These are phyloP conservation scores for Bombylius major DNA, from an alignment of 2,888 invertebrate species.

Conservation along the genomic window DNA sequence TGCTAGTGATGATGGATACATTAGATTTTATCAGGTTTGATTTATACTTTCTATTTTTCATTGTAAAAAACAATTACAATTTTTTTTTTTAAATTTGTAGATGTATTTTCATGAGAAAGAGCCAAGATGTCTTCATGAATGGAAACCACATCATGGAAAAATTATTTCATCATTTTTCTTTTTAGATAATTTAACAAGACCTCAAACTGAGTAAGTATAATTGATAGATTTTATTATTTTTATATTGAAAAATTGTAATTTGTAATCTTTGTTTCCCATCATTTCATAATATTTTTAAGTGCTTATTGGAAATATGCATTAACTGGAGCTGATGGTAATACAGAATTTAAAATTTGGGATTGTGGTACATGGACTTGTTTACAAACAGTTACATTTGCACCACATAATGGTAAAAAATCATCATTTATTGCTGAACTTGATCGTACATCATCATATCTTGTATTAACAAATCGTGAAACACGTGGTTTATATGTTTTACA, in stretches of 20 bases:
- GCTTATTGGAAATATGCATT: constrained; percentile 94
- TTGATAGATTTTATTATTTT: background rate
- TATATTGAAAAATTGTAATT: background rate
- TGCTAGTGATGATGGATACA: constrained; percentile 74
- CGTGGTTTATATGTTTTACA: constrained; percentile 74
- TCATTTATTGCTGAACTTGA: constrained; percentile 57
- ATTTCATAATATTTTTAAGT: constrained; percentile 21
- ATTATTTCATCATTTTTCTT: constrained; percentile 84
- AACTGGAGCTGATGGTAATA: constrained; percentile 81
- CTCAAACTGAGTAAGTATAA: constrained; percentile 58
- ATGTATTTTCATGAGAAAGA: constrained; percentile 58
- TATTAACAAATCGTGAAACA: constrained; percentile 78
- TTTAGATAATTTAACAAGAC: constrained; percentile 79
- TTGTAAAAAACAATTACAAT: background rate
- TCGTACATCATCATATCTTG: constrained; percentile 69
- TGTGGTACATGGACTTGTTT: constrained; percentile 90
- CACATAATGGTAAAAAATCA: constrained; percentile 19
- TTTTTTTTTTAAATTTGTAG: constrained; percentile 23
- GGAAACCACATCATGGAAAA: constrained; percentile 84
- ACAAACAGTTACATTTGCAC: constrained; percentile 65
- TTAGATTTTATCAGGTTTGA: constrained; percentile 78
- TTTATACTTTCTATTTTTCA: background rate
- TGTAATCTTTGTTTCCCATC: background rate
- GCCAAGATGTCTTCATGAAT: constrained; percentile 78
- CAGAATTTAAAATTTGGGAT: constrained; percentile 85